These are phyloP conservation scores for Cyaniris semiargus DNA, from an alignment of 2,888 invertebrate species.

Conservation along the genomic window DNA sequence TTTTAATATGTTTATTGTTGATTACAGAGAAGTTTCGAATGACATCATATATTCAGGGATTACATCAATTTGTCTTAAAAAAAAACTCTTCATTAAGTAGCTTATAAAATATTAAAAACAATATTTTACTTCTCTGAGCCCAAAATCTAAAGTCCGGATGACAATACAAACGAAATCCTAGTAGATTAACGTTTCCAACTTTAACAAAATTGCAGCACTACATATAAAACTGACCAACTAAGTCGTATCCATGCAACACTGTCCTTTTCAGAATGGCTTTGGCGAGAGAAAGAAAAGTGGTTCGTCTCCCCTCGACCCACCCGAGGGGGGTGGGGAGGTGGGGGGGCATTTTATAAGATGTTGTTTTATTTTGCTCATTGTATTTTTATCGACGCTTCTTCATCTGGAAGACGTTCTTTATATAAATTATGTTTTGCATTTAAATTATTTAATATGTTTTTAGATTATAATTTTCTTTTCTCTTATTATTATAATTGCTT, in stretches of 20 bases:
- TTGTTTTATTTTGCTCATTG: constrained; percentile 67
- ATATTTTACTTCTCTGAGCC: too few relatives aligned
- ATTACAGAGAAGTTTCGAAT: too few relatives aligned
- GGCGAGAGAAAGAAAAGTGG: constrained; percentile 73
- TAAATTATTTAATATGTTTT: constrained; percentile 27
- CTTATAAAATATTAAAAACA: too few relatives aligned
- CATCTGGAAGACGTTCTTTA: constrained; percentile 34
- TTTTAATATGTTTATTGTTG: too few relatives aligned
- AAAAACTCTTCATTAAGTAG: too few relatives aligned
- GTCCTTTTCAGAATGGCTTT: constrained; percentile 51
- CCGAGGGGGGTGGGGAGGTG: constrained; percentile 32
- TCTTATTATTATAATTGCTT: not conserved
- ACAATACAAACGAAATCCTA: too few relatives aligned
- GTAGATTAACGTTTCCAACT: too few relatives aligned
- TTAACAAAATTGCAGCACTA: too few relatives aligned
- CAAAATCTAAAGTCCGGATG: too few relatives aligned
- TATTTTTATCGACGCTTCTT: constrained; percentile 54
- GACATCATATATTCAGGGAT: too few relatives aligned
- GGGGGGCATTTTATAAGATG: constrained; percentile 57
- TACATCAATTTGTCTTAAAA: too few relatives aligned
- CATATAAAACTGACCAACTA: constrained; percentile 12
- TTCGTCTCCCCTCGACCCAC: constrained; percentile 46
- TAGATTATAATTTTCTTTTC: not conserved
- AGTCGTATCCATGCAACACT: constrained; percentile 49
- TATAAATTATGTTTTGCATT: constrained; percentile 15